Percentiles rank a stretch among this genome's conserved stretches.
Evolutionary conservation across 2,797 vertebrate species (phyloP).

Genomic region (Chiroxiphia lanceolata): DNA sequence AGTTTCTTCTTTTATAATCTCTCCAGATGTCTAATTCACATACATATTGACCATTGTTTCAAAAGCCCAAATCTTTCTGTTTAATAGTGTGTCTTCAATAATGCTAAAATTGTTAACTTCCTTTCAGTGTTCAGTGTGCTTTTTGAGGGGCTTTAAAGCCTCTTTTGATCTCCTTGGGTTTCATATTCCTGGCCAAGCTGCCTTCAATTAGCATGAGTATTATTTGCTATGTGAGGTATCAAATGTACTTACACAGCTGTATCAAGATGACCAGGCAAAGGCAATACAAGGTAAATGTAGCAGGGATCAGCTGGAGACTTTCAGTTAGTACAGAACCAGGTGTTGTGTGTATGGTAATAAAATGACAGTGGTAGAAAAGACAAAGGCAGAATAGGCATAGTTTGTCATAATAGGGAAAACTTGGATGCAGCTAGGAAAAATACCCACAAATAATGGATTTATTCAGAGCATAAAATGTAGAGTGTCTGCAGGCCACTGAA

Average conservation of each 20-base stretch:
- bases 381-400: neutral
- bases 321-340: neutral
- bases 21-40: constrained; percentile 58
- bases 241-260: neutral
- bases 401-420: neutral
- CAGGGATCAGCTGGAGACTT: neutral
- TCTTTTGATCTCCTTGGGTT: neutral
- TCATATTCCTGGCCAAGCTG: neutral
- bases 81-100: neutral
- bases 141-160: neutral
- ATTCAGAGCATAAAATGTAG: neutral
- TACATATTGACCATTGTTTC: constrained; percentile 24
- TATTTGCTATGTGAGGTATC: neutral
- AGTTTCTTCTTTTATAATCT: constrained; percentile 29
- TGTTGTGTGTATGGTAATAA: neutral
- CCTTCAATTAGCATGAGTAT: neutral
- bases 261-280: neutral
- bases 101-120: neutral
- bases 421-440: neutral
- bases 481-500: neutral
- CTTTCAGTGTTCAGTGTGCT: neutral
- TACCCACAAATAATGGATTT: neutral
- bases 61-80: neutral
- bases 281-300: neutral
- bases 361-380: neutral